A percentile compares a stretch with the other conserved stretches of the same genome.
phyloP scores from a whole-genome alignment of 2,113 vertebrate genomes.

The Mugil cephalus region DNA sequence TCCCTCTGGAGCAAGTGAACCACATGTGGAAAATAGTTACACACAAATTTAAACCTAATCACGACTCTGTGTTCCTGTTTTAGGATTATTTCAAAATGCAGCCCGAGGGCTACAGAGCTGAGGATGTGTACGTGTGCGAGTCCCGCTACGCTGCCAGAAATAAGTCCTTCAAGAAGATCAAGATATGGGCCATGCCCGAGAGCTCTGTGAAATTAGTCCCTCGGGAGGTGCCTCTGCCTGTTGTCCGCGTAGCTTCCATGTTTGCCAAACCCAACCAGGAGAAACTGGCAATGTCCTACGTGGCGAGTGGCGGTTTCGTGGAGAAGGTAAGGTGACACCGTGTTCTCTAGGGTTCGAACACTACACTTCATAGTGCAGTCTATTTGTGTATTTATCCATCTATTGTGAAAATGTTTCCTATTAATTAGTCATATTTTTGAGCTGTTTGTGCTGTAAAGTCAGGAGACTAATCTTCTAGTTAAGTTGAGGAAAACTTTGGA shows the following conservation, averaged over 20 bases:
- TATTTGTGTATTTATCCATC: background rate
- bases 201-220: slow-evolving; percentile 89
- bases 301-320: slow-evolving; percentile 75
- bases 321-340: slow-evolving; percentile 79
- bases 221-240: slow-evolving; percentile 92
- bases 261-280: slow-evolving; percentile 94
- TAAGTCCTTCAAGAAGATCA: slow-evolving; percentile 98
- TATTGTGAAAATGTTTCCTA: too few species aligned
- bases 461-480: background rate
- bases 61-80: background rate
- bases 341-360: background rate
- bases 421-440: background rate
- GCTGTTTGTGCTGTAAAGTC: background rate
- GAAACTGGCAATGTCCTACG: slow-evolving; percentile 85
- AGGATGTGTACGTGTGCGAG: slow-evolving; percentile 96
- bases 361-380: too few species aligned
- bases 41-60: background rate
- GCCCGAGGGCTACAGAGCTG: slow-evolving; percentile 91
- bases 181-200: slow-evolving; percentile 93
- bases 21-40: background rate
- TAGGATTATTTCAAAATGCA: slow-evolving; percentile 98
- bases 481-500: background rate
- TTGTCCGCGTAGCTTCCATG: slow-evolving; percentile 95
- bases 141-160: slow-evolving; percentile 93
- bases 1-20: background rate